Evolutionary conservation across 2,888 invertebrate genomes (phyloP).

Genomic region (Oxytorus armatus): DNA sequence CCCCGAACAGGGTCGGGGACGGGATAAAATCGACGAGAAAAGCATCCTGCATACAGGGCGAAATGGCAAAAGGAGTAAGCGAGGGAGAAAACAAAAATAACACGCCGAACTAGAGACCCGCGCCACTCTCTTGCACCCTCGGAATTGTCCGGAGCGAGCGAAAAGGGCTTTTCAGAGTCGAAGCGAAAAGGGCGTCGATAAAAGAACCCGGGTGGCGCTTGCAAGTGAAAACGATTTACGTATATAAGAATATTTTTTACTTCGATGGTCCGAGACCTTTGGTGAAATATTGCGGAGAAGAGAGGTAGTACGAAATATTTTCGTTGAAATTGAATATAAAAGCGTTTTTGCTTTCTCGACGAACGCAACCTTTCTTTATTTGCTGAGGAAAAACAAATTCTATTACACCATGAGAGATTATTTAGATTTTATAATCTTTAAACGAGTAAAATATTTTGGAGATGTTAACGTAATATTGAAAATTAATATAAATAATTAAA

Average conservation of each 20-base stretch:
- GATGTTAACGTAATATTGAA: not conserved
- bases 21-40: conserved; percentile 19
- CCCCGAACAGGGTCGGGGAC: not conserved
- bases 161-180: conserved; percentile 59
- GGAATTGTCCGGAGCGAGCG: conserved; percentile 57
- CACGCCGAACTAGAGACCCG: conserved; percentile 12
- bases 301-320: conserved; percentile 21
- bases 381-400: conserved; percentile 21
- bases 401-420: conserved; percentile 4
- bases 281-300: conserved; percentile 32
- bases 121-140: conserved; percentile 49
- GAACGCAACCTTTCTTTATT: no score
- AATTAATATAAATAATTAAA: not conserved
- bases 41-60: conserved; percentile 36
- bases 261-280: conserved; percentile 21
- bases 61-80: conserved; percentile 40
- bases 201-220: conserved; percentile 54
- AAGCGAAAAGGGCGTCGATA: conserved; percentile 71
- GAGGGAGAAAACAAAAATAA: conserved; percentile 31
- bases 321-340: conserved; percentile 22
- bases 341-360: no score
- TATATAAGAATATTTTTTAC: conserved; percentile 48
- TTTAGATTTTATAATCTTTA: conserved; percentile 14
- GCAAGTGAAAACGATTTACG: conserved; percentile 64
- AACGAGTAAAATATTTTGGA: not conserved